These are phyloP conservation scores for Micromesistius poutassou DNA, from an alignment of 2,797 vertebrate species.

Conservation along the genomic window DNA sequence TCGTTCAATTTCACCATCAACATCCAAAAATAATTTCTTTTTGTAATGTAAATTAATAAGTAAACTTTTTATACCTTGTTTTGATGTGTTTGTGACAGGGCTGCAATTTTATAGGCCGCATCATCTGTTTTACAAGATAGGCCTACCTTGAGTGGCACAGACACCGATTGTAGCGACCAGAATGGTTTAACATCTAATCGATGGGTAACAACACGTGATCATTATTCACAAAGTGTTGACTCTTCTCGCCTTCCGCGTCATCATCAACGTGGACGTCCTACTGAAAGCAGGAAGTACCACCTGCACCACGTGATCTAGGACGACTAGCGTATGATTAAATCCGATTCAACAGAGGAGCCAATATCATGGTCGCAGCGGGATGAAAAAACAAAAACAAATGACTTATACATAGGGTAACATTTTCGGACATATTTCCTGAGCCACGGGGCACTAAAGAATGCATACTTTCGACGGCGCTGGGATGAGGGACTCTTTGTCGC, in stretches of 20 bases:
- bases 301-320: constrained; percentile 22
- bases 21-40: background rate
- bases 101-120: too few relatives aligned
- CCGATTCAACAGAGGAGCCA: background rate
- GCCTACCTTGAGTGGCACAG: too few relatives aligned
- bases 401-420: background rate
- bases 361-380: background rate
- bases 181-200: too few relatives aligned
- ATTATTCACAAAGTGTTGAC: background rate
- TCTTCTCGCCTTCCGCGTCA: background rate
- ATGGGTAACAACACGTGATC: background rate
- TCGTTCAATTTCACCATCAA: background rate
- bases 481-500: constrained; percentile 7
- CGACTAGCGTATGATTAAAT: background rate
- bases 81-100: too few relatives aligned
- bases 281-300: constrained; percentile 36
- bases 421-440: background rate
- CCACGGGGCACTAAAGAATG: background rate
- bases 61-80: too few relatives aligned
- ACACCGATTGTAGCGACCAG: too few relatives aligned
- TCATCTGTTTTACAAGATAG: too few relatives aligned
- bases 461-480: background rate
- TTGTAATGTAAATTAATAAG: background rate
- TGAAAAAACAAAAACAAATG: background rate
- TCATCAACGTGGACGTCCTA: constrained; percentile 16